Evolutionary conservation across 2,888 invertebrate species (phyloP), one percentile per base, ranked within the genome.

Genomic region (Graphium colonna): DNA sequence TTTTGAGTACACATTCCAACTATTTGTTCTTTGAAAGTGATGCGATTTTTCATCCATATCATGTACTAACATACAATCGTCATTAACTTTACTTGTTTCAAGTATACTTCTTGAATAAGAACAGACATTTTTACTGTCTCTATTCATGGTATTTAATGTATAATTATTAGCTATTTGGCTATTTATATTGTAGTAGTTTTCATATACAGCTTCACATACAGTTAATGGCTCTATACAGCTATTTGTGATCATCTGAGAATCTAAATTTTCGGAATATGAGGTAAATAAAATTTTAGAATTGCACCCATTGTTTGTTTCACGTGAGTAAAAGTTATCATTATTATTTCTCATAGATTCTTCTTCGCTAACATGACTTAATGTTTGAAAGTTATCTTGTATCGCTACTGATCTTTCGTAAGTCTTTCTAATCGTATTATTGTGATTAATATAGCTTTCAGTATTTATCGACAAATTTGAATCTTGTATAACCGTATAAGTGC

Each of bases 201-300:
- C 40, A 46, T 61, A 55, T 33, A 75, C 52, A 18, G 71, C 66
- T 65, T 79, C 74, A 62, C 77, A 78, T 4, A 77, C 12, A 49
- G 69, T 58, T 13, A 75, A 31, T 28, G 79, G 78, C 36, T 75
- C 67, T 45, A 69, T 50, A 33, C 1, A 5, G 43, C 31, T 21
- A 38, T 42, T 26, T 9, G 9, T 31, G 1, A 10, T 26, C 48
- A 16, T 36, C 4, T 42, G 13, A 16, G 13, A 26, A 38, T 1
- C 43, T 3, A 16, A 12, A 3, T 36, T 47, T 48, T 48, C 21
- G 9, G 48, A 47, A 26, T 49, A 63, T 3, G 72, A 71, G 45
- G 66, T 50, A 17, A 71, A 72, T 42, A 66, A 41, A 1, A 65
- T 41, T 51, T 69, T 67, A 0, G 51, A n/a, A 40, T 60, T 50